A percentile compares a stretch with the other conserved stretches of the same genome.
Evolutionary conservation across 2,797 vertebrate species (phyloP).

Genomic region (Alfaro cultratus): DNA sequence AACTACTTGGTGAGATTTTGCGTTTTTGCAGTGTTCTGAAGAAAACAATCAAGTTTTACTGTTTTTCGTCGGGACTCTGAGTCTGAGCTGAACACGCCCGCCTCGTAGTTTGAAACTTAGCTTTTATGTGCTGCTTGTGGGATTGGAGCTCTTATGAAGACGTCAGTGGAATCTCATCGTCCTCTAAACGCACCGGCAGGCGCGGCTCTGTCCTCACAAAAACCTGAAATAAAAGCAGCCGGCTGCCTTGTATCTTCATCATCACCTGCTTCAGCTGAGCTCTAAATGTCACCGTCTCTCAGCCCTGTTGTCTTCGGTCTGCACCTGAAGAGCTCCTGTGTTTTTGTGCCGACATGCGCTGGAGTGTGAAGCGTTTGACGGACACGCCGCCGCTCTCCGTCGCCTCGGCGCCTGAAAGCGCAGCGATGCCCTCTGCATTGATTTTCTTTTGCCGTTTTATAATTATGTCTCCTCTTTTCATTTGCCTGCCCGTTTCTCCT

Average conservation of each 20-base stretch:
- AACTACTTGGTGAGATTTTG: too few relatives aligned
- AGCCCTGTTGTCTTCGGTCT: slow-evolving; percentile 53
- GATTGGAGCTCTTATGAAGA: neutral
- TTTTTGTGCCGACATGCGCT: slow-evolving; percentile 20
- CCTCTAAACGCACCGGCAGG: neutral
- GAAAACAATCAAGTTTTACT: neutral
- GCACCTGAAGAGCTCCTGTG: slow-evolving; percentile 46
- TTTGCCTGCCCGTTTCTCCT: slow-evolving; percentile 22
- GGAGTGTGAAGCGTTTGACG: slow-evolving; percentile 44
- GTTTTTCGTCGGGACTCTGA: neutral
- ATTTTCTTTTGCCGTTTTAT: slow-evolving; percentile 76
- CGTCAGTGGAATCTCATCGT: neutral
- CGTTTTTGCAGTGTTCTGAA: neutral
- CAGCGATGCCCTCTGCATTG: slow-evolving; percentile 65
- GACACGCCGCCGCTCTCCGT: slow-evolving; percentile 52
- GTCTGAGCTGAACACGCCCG: neutral
- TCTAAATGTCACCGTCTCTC: slow-evolving; percentile 72
- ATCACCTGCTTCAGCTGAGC: slow-evolving; percentile 60
- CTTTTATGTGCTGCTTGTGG: neutral
- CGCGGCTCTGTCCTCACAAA: neutral
- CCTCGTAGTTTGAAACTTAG: neutral
- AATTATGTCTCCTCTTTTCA: slow-evolving; percentile 65
- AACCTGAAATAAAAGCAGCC: slow-evolving; percentile 1
- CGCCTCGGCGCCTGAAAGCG: slow-evolving; percentile 53
- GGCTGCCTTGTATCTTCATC: slow-evolving; percentile 61